phyloP scores from a whole-genome alignment of 1,140 invertebrate species.

The Oscheius sp. region DNA sequence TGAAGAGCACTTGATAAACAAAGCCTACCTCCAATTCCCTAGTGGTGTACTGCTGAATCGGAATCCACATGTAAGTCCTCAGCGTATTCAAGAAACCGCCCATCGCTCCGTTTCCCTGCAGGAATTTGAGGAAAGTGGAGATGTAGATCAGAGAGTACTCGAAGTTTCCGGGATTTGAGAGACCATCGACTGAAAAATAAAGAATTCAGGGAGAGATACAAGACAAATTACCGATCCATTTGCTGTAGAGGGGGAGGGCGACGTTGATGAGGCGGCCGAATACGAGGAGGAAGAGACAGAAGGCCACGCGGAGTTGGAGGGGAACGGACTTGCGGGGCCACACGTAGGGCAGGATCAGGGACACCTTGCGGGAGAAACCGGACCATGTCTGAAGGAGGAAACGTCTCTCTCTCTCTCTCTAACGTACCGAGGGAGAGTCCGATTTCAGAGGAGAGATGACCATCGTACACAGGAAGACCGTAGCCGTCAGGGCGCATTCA shows the following conservation, averaged over 20 bases:
- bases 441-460: background rate
- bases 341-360: slow-evolving; percentile 22
- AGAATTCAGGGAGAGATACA: slow-evolving; percentile 31
- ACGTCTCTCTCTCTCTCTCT: background rate
- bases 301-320: slow-evolving; percentile 77
- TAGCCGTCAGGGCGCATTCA: slow-evolving; percentile 2
- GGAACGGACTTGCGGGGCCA: slow-evolving; percentile 25
- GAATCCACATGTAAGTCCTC: slow-evolving; percentile 86
- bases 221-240: slow-evolving; percentile 71
- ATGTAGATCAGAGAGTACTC: slow-evolving; percentile 84
- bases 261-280: slow-evolving; percentile 84
- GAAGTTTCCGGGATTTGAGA: slow-evolving; percentile 63
- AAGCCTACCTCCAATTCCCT: slow-evolving; percentile 76
- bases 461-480: slow-evolving; percentile 18
- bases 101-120: slow-evolving; percentile 72
- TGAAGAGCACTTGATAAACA: background rate
- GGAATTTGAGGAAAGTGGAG: slow-evolving; percentile 81
- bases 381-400: slow-evolving; percentile 19
- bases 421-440: background rate
- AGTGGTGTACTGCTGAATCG: slow-evolving; percentile 89
- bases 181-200: slow-evolving; percentile 45
- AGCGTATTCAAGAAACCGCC: slow-evolving; percentile 83
- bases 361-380: slow-evolving; percentile 25
- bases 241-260: slow-evolving; percentile 87
- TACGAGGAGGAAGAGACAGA: slow-evolving; percentile 77